Percentiles rank a stretch among this genome's conserved stretches.
phyloP scores from a whole-genome alignment of 1,140 invertebrate genomes.

The Lasioglossum albipes region DNA sequence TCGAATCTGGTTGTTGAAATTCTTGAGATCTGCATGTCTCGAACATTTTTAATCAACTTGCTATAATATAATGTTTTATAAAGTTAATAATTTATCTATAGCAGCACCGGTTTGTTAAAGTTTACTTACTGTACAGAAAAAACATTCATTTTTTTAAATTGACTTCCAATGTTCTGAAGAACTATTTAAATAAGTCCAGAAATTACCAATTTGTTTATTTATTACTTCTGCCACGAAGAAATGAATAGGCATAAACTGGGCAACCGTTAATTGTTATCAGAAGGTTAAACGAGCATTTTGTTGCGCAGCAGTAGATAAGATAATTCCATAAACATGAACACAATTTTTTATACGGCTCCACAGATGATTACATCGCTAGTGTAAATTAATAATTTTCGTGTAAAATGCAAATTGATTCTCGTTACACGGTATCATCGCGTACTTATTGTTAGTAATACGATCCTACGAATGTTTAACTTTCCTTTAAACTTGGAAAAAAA shows the following conservation, averaged over 20 bases:
- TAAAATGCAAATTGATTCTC: too few species aligned
- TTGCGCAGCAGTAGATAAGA: neutral
- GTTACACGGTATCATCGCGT: slow-evolving; percentile 50
- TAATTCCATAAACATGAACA: neutral
- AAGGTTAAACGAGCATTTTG: neutral
- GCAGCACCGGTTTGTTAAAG: neutral
- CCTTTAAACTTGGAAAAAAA: neutral
- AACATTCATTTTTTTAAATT: neutral
- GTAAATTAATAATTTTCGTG: neutral
- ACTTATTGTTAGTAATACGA: slow-evolving; percentile 47
- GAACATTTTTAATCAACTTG: neutral
- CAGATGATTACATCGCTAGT: neutral
- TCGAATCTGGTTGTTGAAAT: neutral
- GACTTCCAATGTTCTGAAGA: neutral
- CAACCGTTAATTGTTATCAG: neutral
- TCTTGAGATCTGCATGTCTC: neutral
- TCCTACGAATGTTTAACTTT: slow-evolving; percentile 13
- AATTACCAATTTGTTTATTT: neutral
- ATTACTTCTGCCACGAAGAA: neutral
- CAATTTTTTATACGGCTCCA: neutral
- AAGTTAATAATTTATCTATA: neutral
- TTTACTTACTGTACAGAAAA: slow-evolving; percentile 26
- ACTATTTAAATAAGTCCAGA: too few species aligned
- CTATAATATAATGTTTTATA: neutral
- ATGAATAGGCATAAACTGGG: neutral